Conservation (phyloP, 2,113 vertebrate species). For the Eleginops maclovinus region DNA sequence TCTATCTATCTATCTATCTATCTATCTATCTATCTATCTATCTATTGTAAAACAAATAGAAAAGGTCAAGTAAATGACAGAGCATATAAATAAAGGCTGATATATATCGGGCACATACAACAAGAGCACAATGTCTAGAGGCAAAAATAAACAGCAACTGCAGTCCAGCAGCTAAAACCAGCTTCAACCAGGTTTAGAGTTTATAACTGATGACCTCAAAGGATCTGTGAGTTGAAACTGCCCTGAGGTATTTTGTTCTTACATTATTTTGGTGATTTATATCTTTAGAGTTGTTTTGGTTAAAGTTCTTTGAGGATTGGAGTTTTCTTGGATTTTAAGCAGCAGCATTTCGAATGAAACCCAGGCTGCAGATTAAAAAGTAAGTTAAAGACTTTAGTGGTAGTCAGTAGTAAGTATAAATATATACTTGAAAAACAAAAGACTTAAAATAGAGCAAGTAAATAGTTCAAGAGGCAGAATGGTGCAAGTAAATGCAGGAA, state of each 20-base stretch:
- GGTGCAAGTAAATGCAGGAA: too few species aligned
- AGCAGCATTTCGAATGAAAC: neutral
- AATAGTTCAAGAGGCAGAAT: too few species aligned
- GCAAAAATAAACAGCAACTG: neutral
- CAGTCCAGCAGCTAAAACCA: slow-evolving; percentile 14
- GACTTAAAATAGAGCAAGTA: too few species aligned
- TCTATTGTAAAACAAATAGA: neutral
- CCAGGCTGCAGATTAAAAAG: neutral
- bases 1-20: too few species aligned
- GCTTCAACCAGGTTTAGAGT: slow-evolving; percentile 19
- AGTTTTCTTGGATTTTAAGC: neutral
- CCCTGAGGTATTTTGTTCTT: neutral
- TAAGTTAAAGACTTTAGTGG: neutral
- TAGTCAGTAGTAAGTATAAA: too few species aligned
- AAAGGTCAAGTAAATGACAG: neutral
- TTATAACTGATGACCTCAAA: neutral
- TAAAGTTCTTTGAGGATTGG: neutral
- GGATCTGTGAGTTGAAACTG: neutral
- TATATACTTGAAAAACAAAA: too few species aligned
- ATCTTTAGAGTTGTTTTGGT: neutral
- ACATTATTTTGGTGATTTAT: neutral
- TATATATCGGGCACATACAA: neutral
- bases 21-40: too few species aligned
- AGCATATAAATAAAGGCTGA: neutral
- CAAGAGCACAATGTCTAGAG: neutral